These are phyloP conservation scores for Catharus ustulatus DNA, from an alignment of 2,797 vertebrate genomes.

Conservation along the genomic window DNA sequence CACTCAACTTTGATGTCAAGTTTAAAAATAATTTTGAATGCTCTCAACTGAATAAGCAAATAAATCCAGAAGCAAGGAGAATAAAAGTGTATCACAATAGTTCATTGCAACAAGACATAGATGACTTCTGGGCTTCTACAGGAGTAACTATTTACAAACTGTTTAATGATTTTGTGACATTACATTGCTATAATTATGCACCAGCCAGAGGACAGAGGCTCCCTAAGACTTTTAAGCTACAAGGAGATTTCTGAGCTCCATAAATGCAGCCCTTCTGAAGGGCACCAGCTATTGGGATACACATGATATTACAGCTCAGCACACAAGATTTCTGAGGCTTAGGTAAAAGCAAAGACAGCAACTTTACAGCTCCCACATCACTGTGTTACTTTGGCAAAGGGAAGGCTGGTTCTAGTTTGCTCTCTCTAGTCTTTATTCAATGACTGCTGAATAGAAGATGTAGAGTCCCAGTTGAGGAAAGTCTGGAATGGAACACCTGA, in stretches of 20 bases:
- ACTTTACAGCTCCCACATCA: neutral
- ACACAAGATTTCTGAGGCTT: neutral
- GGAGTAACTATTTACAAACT: neutral
- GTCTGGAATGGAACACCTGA: neutral
- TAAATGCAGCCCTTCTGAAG: neutral
- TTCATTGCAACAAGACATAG: neutral
- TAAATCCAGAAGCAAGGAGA: neutral
- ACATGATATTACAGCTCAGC: neutral
- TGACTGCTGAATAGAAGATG: neutral
- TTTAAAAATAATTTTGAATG: slow-evolving; percentile 4
- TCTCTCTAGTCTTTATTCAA: neutral
- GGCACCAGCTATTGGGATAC: neutral
- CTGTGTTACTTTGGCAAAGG: neutral
- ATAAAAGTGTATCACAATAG: neutral
- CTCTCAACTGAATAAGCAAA: neutral
- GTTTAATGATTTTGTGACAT: neutral
- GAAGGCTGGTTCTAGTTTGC: neutral
- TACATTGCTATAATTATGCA: neutral
- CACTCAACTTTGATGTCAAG: neutral
- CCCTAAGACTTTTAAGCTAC: neutral
- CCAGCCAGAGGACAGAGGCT: neutral
- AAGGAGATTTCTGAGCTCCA: neutral
- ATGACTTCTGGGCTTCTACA: neutral
- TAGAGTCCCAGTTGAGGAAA: neutral
- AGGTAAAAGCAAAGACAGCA: neutral